phyloP scores from a whole-genome alignment of 2,888 invertebrate species.

The Ochropacha duplaris region DNA sequence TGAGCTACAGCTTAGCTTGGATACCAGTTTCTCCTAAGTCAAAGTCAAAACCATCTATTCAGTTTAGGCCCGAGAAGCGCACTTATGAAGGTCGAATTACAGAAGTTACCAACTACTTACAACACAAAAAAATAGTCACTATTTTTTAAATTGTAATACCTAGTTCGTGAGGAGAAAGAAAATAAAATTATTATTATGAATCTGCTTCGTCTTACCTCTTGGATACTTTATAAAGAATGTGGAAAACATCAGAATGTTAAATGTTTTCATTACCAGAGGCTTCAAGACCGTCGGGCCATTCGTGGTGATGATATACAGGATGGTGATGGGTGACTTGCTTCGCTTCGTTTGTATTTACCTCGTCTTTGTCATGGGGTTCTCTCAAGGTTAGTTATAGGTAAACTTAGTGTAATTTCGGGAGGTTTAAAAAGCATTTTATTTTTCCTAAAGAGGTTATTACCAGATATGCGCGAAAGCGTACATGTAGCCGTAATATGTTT shows the following conservation, averaged over 20 bases:
- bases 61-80: too few species aligned
- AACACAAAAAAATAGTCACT: too few species aligned
- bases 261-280: constrained; percentile 85
- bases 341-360: constrained; percentile 98
- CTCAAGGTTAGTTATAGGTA: constrained; percentile 87
- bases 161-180: too few species aligned
- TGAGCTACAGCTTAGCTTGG: too few species aligned
- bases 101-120: too few species aligned
- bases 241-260: neutral
- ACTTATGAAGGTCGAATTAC: too few species aligned
- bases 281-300: constrained; percentile 99
- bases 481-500: neutral
- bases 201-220: neutral
- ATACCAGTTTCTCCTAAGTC: too few species aligned
- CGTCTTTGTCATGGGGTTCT: constrained; percentile 98
- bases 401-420: neutral
- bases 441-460: neutral
- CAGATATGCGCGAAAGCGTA: neutral
- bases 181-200: too few species aligned
- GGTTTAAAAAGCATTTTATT: too few species aligned
- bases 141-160: too few species aligned
- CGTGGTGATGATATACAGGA: constrained; percentile 99
- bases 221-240: too few species aligned
- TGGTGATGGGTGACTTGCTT: constrained; percentile 97
- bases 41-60: too few species aligned